Evolutionary conservation across 2,888 invertebrate species (phyloP).

Genomic region (Clanis bilineata): DNA sequence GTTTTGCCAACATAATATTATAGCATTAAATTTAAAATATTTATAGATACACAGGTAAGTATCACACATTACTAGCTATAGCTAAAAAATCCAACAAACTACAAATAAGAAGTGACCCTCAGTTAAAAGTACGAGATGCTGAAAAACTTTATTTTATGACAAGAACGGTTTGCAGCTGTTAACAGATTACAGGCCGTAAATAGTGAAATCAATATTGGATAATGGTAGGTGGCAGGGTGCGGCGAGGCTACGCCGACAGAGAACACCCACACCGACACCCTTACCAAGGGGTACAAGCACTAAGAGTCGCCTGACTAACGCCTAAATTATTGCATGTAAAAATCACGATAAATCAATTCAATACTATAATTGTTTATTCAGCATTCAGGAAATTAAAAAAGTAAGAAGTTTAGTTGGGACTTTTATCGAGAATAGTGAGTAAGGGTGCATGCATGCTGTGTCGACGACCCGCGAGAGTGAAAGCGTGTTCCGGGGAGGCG

Average conservation of each 20-base stretch:
- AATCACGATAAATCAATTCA: not conserved
- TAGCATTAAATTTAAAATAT: too few species aligned
- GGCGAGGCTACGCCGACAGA: constrained; percentile 39
- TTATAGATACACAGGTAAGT: not conserved
- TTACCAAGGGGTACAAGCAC: constrained; percentile 41
- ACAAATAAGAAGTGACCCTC: not conserved
- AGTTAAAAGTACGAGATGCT: not conserved
- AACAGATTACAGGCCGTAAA: constrained; percentile 72
- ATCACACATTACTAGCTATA: not conserved
- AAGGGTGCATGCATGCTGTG: constrained; percentile 70
- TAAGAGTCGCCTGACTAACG: not conserved
- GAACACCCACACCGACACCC: constrained; percentile 50
- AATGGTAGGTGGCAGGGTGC: constrained; percentile 65
- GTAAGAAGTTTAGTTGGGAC: constrained; percentile 5
- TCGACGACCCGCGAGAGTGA: constrained; percentile 80
- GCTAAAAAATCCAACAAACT: not conserved
- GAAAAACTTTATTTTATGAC: constrained; percentile 38
- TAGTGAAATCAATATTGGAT: constrained; percentile 79
- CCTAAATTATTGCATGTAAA: not conserved
- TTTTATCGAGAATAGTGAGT: constrained; percentile 53
- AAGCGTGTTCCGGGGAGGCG: constrained; percentile 77
- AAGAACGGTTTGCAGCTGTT: constrained; percentile 51
- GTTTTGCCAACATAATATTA: too few species aligned
- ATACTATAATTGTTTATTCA: not conserved
- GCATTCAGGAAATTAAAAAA: constrained; percentile 11